Evolutionary conservation across 1,140 invertebrate species (phyloP).

Genomic region (Anastrepha obliqua): DNA sequence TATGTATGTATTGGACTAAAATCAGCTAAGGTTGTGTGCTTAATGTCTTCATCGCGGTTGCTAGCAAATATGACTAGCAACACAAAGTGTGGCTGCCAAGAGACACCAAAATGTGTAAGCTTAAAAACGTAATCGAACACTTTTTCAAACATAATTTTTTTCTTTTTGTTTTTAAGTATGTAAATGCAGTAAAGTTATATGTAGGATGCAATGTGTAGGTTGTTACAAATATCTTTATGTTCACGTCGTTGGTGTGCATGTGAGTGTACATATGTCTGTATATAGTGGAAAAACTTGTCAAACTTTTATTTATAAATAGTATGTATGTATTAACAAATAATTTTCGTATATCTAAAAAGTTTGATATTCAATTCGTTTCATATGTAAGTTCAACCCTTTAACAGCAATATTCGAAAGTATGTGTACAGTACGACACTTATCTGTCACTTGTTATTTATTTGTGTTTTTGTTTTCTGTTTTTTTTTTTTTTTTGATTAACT

Average conservation of each 20-base stretch:
- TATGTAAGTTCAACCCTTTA: slow-evolving; percentile 15
- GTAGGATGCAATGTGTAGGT: slow-evolving; percentile 16
- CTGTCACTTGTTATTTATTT: neutral
- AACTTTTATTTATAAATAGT: neutral
- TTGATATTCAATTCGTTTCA: slow-evolving; percentile 46
- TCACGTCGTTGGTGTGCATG: neutral
- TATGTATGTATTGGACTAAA: slow-evolving; percentile 30
- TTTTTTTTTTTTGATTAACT: slow-evolving; percentile 22
- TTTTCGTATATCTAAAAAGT: slow-evolving; percentile 43
- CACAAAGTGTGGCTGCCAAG: neutral
- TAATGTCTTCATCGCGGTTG: neutral
- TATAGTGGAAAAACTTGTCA: neutral
- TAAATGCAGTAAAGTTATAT: neutral
- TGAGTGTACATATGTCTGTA: neutral
- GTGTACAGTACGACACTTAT: slow-evolving; percentile 21
- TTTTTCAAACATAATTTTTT: neutral
- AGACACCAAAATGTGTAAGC: neutral
- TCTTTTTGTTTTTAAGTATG: neutral
- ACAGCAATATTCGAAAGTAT: slow-evolving; percentile 32
- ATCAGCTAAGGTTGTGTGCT: slow-evolving; percentile 12
- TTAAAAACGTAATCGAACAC: neutral
- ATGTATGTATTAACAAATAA: slow-evolving; percentile 31
- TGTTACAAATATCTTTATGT: neutral
- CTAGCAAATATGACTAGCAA: neutral
- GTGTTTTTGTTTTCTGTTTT: neutral